Evolutionary conservation across 2,113 vertebrate species (phyloP), one percentile per base, ranked within the genome.

Genomic region (Melanerpes formicivorus): DNA sequence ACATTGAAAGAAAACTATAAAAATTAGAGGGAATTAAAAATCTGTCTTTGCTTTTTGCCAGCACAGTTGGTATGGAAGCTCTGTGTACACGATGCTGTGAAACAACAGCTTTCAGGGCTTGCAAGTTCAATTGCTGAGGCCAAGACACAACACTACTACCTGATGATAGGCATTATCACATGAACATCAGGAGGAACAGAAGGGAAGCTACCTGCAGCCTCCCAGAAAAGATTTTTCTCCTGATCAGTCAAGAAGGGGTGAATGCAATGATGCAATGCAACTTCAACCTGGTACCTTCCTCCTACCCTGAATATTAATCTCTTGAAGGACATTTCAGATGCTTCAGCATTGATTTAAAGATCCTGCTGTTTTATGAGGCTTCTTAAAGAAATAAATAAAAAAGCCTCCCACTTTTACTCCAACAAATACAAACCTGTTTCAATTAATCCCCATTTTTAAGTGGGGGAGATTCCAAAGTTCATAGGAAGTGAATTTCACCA

Each of bases 41-140:
- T 52, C 12, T 14, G 30, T 42, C 48, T 86, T 37, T 66, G 32
- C 60, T 60, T 93, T 91, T 78, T 15, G 50, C 26, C 60, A 69
- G 34, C 4, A 6, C 34, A 18, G 12, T 23, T 1, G 0, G 30
- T 23, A 50, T 22, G 10, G 1, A 32, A 56, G 29, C 6, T 76
- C 32, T 46, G 22, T 2, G 2, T 6, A 0, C 3, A 30, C 78
- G 62, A 23, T 40, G 13, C 62, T 69, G 58, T 15, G 42, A 79
- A 77, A 34, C 14, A 32, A 77, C 37, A 75, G 66, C 18, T 71
- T 75, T 42, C 29, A 17, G 13, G 25, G 66, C 30, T 56, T 78
- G 27, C 25, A 52, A 46, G 30, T 26, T 16, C n/a, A 37, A 2
- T 4, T 80, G 25, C 26, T 32, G 65, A 80, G 73, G 62, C 63